phyloP scores from a whole-genome alignment of 2,113 vertebrate species.

The Periophthalmus modestus region DNA sequence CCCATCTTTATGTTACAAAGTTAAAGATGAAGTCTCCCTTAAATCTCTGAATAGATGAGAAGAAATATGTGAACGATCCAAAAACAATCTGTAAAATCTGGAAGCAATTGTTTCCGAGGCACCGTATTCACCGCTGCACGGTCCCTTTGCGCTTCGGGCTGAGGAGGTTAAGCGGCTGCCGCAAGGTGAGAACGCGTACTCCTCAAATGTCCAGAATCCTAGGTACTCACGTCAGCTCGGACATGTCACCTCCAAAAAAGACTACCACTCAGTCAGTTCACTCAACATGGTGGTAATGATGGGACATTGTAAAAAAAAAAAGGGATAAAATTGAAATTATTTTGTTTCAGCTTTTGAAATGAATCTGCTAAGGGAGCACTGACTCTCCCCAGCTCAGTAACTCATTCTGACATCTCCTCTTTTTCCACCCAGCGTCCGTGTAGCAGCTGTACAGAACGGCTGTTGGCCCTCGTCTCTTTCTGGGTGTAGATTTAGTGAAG shows the following conservation, averaged over 20 bases:
- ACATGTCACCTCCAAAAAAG: slow-evolving; percentile 17
- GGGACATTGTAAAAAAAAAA: neutral
- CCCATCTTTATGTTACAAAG: slow-evolving; percentile 10
- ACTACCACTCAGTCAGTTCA: slow-evolving; percentile 6
- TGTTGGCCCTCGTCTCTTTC: slow-evolving; percentile 12
- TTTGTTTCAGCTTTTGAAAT: slow-evolving; percentile 9
- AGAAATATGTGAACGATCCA: slow-evolving; percentile 31
- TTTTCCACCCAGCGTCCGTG: slow-evolving; percentile 19
- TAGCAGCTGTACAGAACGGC: slow-evolving; percentile 43
- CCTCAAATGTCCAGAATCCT: slow-evolving; percentile 8
- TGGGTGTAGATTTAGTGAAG: slow-evolving; percentile 23
- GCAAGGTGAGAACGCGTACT: slow-evolving; percentile 10
- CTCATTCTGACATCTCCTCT: slow-evolving; percentile 13
- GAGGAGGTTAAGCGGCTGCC: slow-evolving; percentile 8
- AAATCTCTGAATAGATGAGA: slow-evolving; percentile 34
- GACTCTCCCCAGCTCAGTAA: neutral
- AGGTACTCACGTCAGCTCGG: slow-evolving; percentile 10
- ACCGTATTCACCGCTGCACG: slow-evolving; percentile 2
- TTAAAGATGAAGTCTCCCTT: slow-evolving; percentile 21
- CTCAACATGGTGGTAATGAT: slow-evolving; percentile 1
- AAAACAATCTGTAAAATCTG: slow-evolving; percentile 42
- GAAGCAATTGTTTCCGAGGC: slow-evolving; percentile 40
- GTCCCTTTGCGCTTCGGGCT: slow-evolving; percentile 22
- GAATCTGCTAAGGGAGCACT: neutral
- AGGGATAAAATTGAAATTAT: neutral